phyloP scores from a whole-genome alignment of 92 coral and sea anemone species.

The Chrysogorgia sp. region DNA sequence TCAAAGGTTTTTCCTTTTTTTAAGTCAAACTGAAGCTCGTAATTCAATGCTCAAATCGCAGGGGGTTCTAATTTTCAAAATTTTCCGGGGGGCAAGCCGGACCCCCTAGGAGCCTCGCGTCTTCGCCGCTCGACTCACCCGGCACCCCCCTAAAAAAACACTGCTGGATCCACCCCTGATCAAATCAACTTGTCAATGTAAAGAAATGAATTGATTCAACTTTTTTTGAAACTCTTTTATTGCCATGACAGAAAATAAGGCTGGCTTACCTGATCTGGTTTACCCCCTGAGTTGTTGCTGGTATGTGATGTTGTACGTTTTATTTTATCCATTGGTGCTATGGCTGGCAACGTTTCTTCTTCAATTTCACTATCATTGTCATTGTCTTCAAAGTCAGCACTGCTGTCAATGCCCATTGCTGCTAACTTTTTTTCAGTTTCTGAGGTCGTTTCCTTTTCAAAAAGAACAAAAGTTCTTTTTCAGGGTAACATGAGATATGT shows the following conservation, averaged over 20 bases:
- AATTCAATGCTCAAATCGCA: too few relatives aligned
- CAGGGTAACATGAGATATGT: too few relatives aligned
- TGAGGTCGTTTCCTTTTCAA: slow-evolving; percentile 69
- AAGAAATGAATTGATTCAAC: not conserved
- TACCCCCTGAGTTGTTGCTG: slow-evolving; percentile 3
- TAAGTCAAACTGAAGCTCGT: too few relatives aligned
- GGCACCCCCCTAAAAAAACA: too few relatives aligned
- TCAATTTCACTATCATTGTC: slow-evolving; percentile 74
- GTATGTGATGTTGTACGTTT: slow-evolving; percentile 43
- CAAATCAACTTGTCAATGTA: too few relatives aligned
- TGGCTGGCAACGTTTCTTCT: slow-evolving; percentile 71
- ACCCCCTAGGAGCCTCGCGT: too few relatives aligned
- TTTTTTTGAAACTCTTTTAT: too few relatives aligned
- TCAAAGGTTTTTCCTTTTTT: too few relatives aligned
- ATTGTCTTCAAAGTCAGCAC: slow-evolving; percentile 83
- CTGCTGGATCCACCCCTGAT: too few relatives aligned
- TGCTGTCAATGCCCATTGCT: slow-evolving; percentile 92
- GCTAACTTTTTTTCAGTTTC: slow-evolving; percentile 97
- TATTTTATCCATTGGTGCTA: slow-evolving; percentile 69
- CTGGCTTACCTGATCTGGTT: not conserved
- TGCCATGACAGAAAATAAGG: not conserved
- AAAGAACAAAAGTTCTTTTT: not conserved
- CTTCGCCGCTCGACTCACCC: too few relatives aligned
- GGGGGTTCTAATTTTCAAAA: too few relatives aligned
- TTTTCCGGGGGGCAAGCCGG: too few relatives aligned